Percentiles rank a stretch among this genome's conserved stretches.
phyloP scores from a whole-genome alignment of 1,140 invertebrate species.

The Trichonephila inaurata region DNA sequence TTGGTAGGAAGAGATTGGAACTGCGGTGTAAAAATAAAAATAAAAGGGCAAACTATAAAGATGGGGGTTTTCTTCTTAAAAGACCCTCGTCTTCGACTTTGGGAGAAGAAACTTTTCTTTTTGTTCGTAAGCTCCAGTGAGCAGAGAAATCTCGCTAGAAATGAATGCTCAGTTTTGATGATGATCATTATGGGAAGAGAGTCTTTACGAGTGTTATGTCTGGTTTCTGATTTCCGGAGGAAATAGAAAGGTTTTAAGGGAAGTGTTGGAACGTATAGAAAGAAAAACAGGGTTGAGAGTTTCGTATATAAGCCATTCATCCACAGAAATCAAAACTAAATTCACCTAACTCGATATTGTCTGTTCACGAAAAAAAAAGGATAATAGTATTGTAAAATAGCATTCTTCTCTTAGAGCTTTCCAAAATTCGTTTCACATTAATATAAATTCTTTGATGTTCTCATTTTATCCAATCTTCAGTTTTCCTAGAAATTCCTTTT shows the following conservation, averaged over 20 bases:
- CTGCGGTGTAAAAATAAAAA: conserved; percentile 6
- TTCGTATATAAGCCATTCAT: not conserved
- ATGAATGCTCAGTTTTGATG: conserved; percentile 55
- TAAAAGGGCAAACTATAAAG: conserved; percentile 5
- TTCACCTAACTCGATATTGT: not conserved
- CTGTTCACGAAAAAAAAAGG: too few species aligned
- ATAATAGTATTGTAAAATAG: too few species aligned
- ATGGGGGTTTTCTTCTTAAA: conserved; percentile 20
- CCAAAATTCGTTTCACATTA: too few species aligned
- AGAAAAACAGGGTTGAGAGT: not conserved
- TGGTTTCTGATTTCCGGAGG: conserved; percentile 56
- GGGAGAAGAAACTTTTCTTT: not conserved
- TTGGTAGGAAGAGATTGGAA: not conserved
- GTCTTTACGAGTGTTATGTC: conserved; percentile 37
- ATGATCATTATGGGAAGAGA: conserved; percentile 48
- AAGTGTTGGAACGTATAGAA: not conserved
- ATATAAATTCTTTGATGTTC: too few species aligned
- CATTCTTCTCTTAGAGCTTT: too few species aligned
- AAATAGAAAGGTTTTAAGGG: conserved; percentile 35
- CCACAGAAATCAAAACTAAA: not conserved
- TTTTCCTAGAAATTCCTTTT: too few species aligned
- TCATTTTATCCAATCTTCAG: too few species aligned
- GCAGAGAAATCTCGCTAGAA: not conserved
- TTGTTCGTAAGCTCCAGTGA: conserved; percentile 16
- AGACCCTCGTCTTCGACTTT: not conserved